Conservation (phyloP, 2,888 invertebrate species). For the Coenonympha glycerion region DNA sequence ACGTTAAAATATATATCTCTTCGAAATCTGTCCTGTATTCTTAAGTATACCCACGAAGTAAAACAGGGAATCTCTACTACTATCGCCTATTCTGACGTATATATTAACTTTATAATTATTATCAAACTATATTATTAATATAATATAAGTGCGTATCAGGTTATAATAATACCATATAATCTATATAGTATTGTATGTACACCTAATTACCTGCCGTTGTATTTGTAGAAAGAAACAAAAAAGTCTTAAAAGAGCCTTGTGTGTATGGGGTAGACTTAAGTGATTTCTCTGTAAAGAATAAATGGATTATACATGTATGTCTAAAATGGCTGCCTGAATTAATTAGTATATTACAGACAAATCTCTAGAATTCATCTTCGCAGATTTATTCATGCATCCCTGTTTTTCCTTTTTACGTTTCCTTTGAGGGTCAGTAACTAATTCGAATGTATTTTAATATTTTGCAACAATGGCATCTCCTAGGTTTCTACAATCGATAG, state of each 20-base stretch:
- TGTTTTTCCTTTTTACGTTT: too few relatives aligned
- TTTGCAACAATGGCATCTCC: too few relatives aligned
- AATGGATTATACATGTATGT: too few relatives aligned
- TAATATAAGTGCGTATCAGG: background rate
- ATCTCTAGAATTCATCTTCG: too few relatives aligned
- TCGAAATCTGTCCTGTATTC: conserved; percentile 1
- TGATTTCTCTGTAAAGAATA: background rate
- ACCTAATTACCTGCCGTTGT: background rate
- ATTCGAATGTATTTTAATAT: too few relatives aligned
- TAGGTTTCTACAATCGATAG: too few relatives aligned
- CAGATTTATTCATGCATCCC: background rate
- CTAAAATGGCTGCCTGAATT: background rate
- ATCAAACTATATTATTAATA: background rate
- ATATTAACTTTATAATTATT: conserved; percentile 3
- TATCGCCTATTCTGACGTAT: conserved; percentile 6
- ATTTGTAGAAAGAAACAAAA: background rate
- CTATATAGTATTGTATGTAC: background rate
- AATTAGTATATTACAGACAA: background rate
- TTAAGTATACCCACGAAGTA: conserved; percentile 7
- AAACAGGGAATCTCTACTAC: conserved; percentile 25
- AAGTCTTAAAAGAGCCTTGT: conserved; percentile 1
- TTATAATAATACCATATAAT: background rate
- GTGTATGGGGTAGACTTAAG: conserved; percentile 4
- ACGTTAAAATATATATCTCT: background rate
- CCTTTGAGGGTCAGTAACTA: too few relatives aligned